Percentiles rank a stretch among this genome's conserved stretches.
These are phyloP conservation scores for Dryocosmus kuriphilus DNA, from an alignment of 2,888 invertebrate species.

Conservation along the genomic window DNA sequence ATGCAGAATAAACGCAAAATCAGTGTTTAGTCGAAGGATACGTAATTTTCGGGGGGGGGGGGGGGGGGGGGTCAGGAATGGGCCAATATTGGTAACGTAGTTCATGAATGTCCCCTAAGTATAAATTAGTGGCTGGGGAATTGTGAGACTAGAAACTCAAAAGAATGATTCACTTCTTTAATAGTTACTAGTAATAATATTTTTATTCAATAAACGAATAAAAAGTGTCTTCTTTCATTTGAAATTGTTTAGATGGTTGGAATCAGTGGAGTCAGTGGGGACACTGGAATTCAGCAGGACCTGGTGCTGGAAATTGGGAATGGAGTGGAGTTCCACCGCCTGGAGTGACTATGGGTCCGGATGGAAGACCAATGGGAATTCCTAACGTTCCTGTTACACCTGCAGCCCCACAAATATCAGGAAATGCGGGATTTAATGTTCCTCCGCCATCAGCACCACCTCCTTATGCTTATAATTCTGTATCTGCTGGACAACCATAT, in stretches of 20 bases:
- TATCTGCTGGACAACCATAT: constrained; percentile 66
- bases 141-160: neutral
- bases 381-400: constrained; percentile 70
- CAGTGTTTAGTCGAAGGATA: too few species aligned
- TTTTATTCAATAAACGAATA: neutral
- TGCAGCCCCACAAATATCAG: constrained; percentile 72
- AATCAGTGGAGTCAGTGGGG: constrained; percentile 73
- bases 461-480: constrained; percentile 71
- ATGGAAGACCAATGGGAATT: constrained; percentile 72
- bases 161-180: too few species aligned
- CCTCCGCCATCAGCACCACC: constrained; percentile 68
- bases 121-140: neutral
- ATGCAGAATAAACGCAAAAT: too few species aligned
- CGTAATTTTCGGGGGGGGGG: too few species aligned
- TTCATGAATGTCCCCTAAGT: too few species aligned
- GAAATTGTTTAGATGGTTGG: constrained; percentile 65
- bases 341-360: constrained; percentile 70
- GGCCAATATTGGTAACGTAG: too few species aligned
- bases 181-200: neutral
- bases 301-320: constrained; percentile 72
- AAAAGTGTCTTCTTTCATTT: neutral
- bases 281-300: constrained; percentile 73
- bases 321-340: constrained; percentile 74
- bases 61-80: too few species aligned
- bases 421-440: constrained; percentile 65